These are phyloP conservation scores for Leptinotarsa tumamoca DNA, from an alignment of 2,888 invertebrate species.

Conservation along the genomic window DNA sequence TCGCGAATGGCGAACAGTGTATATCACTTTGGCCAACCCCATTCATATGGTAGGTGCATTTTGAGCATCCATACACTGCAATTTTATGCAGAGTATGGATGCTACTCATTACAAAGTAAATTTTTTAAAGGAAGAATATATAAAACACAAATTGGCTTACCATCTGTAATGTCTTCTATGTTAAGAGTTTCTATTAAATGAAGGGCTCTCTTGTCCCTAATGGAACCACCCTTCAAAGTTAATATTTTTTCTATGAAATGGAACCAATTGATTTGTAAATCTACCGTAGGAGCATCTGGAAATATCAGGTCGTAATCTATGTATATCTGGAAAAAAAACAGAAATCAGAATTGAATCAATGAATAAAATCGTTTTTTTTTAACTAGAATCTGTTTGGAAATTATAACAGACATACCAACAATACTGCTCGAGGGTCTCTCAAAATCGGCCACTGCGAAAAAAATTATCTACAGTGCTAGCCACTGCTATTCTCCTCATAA, in stretches of 20 bases:
- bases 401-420: conserved; percentile 19
- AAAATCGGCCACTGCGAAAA: conserved; percentile 16
- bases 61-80: background rate
- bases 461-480: conserved; percentile 17
- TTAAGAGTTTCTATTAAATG: background rate
- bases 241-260: background rate
- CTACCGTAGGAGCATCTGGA: background rate
- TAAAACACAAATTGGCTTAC: background rate
- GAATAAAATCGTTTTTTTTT: no score
- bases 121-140: no score
- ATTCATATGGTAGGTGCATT: no score
- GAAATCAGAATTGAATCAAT: background rate
- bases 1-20: no score
- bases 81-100: no score
- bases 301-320: conserved; percentile 18
- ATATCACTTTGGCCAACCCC: no score
- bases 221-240: background rate
- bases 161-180: background rate
- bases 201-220: background rate
- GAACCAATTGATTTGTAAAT: conserved; percentile 4
- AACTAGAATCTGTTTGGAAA: background rate
- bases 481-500: background rate
- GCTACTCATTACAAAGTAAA: no score
- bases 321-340: conserved; percentile 6
- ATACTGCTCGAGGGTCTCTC: conserved; percentile 16